Base-by-base conservation (phyloP, 2,113 vertebrate genomes). In the western clawed frog (Xenopus tropicalis) region DNA sequence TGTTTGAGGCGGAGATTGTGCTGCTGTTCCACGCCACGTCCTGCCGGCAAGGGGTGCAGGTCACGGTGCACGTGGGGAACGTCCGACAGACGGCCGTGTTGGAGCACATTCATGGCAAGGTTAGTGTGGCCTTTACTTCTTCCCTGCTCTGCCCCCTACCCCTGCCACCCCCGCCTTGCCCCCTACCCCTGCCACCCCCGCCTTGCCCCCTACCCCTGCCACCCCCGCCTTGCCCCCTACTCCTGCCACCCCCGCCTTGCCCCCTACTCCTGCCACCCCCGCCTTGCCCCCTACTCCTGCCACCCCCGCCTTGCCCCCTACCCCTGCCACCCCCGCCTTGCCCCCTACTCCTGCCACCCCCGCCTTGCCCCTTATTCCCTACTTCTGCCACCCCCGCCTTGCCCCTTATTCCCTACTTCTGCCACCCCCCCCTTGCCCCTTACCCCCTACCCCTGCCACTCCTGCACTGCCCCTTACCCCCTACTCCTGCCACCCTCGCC, bases 31-130 rank as follows among this genome's bases (percentile, higher is more conserved):
- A 98, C 6, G 93, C 96, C 42, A 98, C 95, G 4, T 98, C 95
- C 73, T 98, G 98, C 85, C 94, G 95, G 81, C 96, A 95, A 76
- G 97, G 97, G 67, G 98, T 99, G 85, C 97, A 99, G 88, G 97
- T 99, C 79, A 99, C 97, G 0, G 96, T 98, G 23, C 97, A 99
- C 0, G 95, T 98, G 61, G 93, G 96, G 63, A 99, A 98, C 0
- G 94, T 99, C 42, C 91, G 97, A 69, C 97, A 99, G 86, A 99
- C 97, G 0, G 96, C 97, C 59, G 85, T 94, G 0, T 94, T 99
- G 74, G 94, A 96, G 83, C 93, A 96, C 80, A 93, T 99, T 29
- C 93, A 96, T 0, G 96, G 93, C 74, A 99, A 96, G 95, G 96
- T 99, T 81, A 83, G 93, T 63, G 12, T 10, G 2, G 8, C 57